phyloP scores from a whole-genome alignment of 2,797 vertebrate species.

The Tapera naevia region DNA sequence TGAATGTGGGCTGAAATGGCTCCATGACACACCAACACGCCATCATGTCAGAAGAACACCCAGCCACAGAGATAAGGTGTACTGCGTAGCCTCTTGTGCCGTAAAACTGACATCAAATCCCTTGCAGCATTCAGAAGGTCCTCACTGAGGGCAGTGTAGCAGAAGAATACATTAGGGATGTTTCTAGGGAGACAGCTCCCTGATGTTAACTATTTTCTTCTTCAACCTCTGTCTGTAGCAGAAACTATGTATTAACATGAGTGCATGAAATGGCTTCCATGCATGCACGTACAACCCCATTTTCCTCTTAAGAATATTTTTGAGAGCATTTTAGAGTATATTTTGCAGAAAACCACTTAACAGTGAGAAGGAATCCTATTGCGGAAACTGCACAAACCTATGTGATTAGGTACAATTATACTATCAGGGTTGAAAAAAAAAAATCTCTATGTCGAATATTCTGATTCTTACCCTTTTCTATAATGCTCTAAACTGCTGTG shows the following conservation, averaged over 20 bases:
- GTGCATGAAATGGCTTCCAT: not conserved
- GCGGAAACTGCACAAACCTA: not conserved
- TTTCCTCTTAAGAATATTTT: not conserved
- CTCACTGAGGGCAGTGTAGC: not conserved
- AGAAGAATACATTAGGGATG: not conserved
- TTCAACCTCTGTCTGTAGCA: not conserved
- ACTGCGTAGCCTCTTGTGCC: fast-evolving
- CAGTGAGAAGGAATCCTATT: not conserved
- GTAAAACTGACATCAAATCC: not conserved
- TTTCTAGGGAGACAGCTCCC: not conserved
- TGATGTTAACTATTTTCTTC: not conserved
- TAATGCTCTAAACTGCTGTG: not conserved
- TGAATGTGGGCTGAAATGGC: fast-evolving
- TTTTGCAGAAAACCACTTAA: not conserved
- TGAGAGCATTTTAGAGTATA: not conserved
- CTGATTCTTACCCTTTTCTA: not conserved
- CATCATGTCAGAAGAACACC: not conserved
- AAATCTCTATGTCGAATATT: not conserved
- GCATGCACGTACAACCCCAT: fast-evolving
- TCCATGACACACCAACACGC: fast-evolving
- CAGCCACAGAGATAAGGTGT: not conserved
- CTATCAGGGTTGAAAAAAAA: not conserved
- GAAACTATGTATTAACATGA: not conserved
- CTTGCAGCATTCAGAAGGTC: not conserved
- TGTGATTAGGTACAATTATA: not conserved